Percentiles rank a stretch among this genome's conserved stretches.
Conservation (phyloP, 2,113 vertebrate species). For the Uropsilus gracilis region DNA sequence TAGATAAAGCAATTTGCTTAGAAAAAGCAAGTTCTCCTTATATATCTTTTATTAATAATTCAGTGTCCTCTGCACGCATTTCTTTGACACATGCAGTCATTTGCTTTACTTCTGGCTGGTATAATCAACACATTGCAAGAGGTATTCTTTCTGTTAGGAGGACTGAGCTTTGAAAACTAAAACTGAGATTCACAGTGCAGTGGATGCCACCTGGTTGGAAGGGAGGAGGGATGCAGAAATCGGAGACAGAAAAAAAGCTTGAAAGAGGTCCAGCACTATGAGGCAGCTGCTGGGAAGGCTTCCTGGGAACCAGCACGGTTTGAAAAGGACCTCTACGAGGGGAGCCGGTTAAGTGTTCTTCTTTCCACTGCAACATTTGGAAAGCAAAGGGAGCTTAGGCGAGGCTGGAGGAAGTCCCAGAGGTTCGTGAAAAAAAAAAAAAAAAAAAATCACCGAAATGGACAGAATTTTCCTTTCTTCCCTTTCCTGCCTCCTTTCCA, state of each 20-base stretch:
- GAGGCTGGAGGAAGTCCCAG: neutral
- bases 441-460: neutral
- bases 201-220: neutral
- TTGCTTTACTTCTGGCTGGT: slow-evolving; percentile 28
- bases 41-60: slow-evolving; percentile 52
- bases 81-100: neutral
- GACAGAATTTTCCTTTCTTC: neutral
- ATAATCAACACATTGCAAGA: neutral
- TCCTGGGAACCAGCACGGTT: neutral
- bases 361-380: neutral
- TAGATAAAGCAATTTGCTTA: slow-evolving; percentile 18
- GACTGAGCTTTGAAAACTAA: slow-evolving; percentile 27
- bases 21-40: neutral
- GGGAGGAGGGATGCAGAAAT: neutral
- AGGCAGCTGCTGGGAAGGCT: neutral
- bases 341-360: neutral
- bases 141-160: neutral
- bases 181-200: neutral
- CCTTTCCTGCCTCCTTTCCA: too few relatives aligned
- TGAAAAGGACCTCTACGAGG: neutral
- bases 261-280: too few relatives aligned
- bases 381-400: neutral
- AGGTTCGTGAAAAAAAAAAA: neutral
- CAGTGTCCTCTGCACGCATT: neutral
- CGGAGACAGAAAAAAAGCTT: neutral